phyloP scores from a whole-genome alignment of 2,113 vertebrate genomes.

The Barnardius zonarius region DNA sequence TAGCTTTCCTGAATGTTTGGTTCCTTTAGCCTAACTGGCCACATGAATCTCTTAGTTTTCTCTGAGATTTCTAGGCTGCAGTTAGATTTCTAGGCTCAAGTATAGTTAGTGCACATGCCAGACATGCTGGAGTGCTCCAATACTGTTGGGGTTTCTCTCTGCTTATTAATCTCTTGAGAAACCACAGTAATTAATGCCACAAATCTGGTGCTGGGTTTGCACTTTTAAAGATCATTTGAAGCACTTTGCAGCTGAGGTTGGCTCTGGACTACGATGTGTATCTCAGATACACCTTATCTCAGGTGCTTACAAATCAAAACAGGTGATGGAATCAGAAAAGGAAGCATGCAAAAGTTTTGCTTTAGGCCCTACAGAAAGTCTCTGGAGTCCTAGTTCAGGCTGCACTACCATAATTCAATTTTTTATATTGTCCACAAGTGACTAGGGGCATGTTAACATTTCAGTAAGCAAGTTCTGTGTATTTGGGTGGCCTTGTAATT shows the following conservation, averaged over 20 bases:
- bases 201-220: background rate
- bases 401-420: background rate
- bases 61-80: background rate
- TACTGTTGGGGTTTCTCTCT: background rate
- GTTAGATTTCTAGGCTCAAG: background rate
- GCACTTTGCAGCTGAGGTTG: background rate
- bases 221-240: background rate
- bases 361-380: background rate
- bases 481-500: background rate
- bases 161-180: background rate
- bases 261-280: background rate
- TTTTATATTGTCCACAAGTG: background rate
- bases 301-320: background rate
- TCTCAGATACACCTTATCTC: background rate
- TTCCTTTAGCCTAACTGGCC: background rate
- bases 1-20: background rate
- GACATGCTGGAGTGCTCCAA: background rate
- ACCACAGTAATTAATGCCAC: background rate
- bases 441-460: background rate
- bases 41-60: background rate
- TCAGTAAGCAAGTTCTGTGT: accelerated
- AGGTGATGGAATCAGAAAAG: background rate
- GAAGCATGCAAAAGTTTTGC: background rate
- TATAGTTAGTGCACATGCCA: background rate
- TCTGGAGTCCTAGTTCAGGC: background rate